Evolutionary conservation across 2,113 vertebrate species (phyloP), one percentile per base, ranked within the genome.

Genomic region (Lipophrys pholis): DNA sequence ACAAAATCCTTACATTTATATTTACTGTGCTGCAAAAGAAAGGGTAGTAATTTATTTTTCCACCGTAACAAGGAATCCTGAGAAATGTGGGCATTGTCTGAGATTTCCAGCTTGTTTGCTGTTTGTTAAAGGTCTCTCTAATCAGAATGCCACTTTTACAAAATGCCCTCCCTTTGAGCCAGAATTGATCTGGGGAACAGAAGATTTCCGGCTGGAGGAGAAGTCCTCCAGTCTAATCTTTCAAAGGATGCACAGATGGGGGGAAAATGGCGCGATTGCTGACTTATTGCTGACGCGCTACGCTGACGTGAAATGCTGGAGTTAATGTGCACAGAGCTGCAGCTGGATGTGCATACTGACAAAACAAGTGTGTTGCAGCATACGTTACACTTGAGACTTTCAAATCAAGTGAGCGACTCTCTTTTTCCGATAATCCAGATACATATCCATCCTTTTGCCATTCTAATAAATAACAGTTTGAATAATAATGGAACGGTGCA

Each of bases 71-170:
- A 69, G 36, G 45, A 41, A 40, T 71, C 56, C 39, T 11, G 16
- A 35, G 17, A 21, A 42, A 40, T 51, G 15, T 60, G 53, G 11
- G 1, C 12, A 58, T 69, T 58, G 43, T 58, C 48, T 51, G 39
- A 57, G 30, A 59, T 11, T 46, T 53, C 16, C 41, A 11, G 11
- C 14, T 5, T 49, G 9, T 59, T 56, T 69, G 15, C 43, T 63
- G n/a, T 69, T 73, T 30, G 30, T 69, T 65, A 52, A 68, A 71
- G 52, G 48, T 68, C 21, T 59, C 42, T 72, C 38, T 71, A 45
- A 69, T 60, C 50, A 70, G 48, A 45, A 57, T 39, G 12, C 30
- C 21, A 59, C 11, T 59, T 66, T 40, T 11, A 65, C 30, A 59
- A 71, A 52, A 55, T 55, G 17, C 9, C 11, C 15, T 43, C 58